phyloP scores from a whole-genome alignment of 2,113 vertebrate genomes.

The Triplophysa tibetana region DNA sequence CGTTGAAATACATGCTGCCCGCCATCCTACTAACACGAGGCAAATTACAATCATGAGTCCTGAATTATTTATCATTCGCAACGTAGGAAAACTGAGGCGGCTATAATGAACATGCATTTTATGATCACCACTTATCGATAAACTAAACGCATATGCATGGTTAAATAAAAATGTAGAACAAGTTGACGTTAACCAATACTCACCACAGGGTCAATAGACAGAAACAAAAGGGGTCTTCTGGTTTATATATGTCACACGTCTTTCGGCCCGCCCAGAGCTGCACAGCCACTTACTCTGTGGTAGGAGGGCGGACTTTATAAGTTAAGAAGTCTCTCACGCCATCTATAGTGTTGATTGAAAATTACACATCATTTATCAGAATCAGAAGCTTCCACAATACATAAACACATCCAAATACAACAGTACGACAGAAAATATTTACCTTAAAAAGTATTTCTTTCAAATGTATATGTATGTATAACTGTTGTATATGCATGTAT shows the following conservation, averaged over 20 bases:
- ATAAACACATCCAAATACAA: no score
- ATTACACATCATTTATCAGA: neutral
- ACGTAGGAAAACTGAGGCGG: no score
- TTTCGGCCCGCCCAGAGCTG: constrained; percentile 9
- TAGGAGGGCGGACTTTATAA: neutral
- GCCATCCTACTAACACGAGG: no score
- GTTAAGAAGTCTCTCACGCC: constrained; percentile 3
- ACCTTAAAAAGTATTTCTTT: no score
- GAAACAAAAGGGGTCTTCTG: neutral
- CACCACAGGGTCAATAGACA: constrained; percentile 17
- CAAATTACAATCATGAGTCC: no score
- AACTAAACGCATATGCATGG: neutral
- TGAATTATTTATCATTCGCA: neutral
- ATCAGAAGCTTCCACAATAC: no score
- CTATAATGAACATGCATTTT: neutral
- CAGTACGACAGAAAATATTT: no score
- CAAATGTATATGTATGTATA: no score
- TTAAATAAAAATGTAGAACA: neutral
- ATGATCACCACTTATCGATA: neutral
- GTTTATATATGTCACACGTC: neutral
- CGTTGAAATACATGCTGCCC: no score
- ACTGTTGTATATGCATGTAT: no score
- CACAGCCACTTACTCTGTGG: neutral
- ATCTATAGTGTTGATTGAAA: neutral
- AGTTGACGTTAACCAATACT: neutral